These are phyloP conservation scores for Chalcosyrphus nemorum DNA, from an alignment of 2,888 invertebrate species.

Conservation along the genomic window DNA sequence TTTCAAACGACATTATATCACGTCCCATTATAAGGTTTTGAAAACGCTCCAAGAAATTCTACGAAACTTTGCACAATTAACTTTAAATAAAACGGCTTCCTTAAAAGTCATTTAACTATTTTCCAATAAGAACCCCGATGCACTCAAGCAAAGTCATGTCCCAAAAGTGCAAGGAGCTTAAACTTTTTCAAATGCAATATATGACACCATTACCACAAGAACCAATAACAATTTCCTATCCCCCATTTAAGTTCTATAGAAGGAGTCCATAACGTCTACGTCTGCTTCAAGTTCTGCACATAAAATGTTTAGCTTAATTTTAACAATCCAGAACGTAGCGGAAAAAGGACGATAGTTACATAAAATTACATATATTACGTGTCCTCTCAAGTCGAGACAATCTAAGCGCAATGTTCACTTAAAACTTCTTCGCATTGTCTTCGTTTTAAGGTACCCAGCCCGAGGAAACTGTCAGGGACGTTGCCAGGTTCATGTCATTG, in stretches of 20 bases:
- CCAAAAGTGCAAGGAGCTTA: not conserved
- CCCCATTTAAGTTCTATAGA: not conserved
- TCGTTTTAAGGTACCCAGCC: not conserved
- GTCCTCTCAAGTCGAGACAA: not conserved
- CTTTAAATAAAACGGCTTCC: too few species aligned
- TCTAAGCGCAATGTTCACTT: not conserved
- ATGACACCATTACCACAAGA: not conserved
- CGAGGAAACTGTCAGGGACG: not conserved
- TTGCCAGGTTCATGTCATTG: not conserved
- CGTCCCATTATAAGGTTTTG: too few species aligned
- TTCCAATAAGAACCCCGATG: not conserved
- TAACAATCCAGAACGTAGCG: not conserved
- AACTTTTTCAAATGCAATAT: not conserved
- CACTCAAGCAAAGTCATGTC: not conserved
- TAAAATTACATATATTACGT: not conserved
- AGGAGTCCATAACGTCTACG: not conserved
- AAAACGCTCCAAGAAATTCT: too few species aligned
- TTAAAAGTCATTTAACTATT: too few species aligned
- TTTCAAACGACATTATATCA: too few species aligned
- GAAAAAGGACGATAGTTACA: not conserved
- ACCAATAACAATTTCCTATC: not conserved
- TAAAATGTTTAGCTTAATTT: slow-evolving; percentile 9
- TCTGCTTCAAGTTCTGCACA: not conserved
- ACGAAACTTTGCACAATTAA: too few species aligned
- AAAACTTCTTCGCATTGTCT: not conserved